Base-by-base conservation (phyloP, 1,140 invertebrate species). In the Aleiodes sp. region DNA sequence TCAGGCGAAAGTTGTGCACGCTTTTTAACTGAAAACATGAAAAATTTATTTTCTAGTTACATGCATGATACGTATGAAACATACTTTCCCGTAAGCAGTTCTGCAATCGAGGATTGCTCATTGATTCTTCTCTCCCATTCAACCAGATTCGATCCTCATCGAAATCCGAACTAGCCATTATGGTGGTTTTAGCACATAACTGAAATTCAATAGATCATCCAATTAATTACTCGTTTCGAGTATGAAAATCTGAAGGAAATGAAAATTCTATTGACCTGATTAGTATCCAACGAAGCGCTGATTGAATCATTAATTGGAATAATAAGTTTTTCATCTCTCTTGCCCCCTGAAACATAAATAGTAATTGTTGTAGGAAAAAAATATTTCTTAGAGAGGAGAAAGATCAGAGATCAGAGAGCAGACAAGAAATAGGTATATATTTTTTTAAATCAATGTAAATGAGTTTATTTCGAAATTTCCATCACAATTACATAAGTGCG, bases 271-370 rank as follows among this genome's bases (percentile, higher is more conserved):
- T 24, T 29, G 10, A 95, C 94, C 84, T 96, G 90, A 77, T 94
- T 90, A 4, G 91, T 92, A 79, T 92, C 90, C 7, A 99, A 87
- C 68, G 96, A 98, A 65, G 92, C 91, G 87, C 97, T 99, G 46
- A 99, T 87, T 9, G 98, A 99, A 87, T 98, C 96, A 88, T 99
- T 99, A 28, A 97, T 86, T n/a, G 98, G 98, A 66, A 99, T 87
- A 79, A 99, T 97, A 71, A 98, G 87, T 57, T 93, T 84, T 83
- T 98, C 96, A 88, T 99, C 91, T 75, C 92, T 88, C 88, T 99
- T 99, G 9, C 98, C 98, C 98, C 96, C 94, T 96, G 73, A 75
- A 89, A 80, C 75, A 77, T 72, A 74, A 72, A 66, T 21, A 65
- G 28, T 37, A 63, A 21, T 8, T 56, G 56, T 60, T 57, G 8